Evolutionary conservation across 2,797 vertebrate genomes (phyloP).

Genomic region (Setipinna tenuifilis): DNA sequence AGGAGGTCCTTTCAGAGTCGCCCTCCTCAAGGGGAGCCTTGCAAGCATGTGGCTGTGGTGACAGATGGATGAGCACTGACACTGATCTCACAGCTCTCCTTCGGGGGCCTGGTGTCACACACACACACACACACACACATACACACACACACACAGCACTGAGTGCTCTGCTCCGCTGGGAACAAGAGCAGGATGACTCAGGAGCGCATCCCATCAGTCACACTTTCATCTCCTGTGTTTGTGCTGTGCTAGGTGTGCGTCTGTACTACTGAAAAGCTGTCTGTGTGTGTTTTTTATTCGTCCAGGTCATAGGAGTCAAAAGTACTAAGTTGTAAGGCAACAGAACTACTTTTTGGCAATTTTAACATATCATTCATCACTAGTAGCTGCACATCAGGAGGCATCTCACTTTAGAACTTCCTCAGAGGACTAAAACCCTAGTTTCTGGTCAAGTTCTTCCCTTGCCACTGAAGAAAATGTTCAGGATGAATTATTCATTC

Average conservation of each 20-base stretch:
- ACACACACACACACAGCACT: neutral
- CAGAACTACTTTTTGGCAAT: too few species aligned
- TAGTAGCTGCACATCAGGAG: neutral
- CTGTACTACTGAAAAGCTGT: too few species aligned
- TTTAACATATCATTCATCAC: too few species aligned
- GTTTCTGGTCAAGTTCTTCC: neutral
- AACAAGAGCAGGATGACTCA: neutral
- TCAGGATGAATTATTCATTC: conserved; percentile 11
- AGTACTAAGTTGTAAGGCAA: too few species aligned
- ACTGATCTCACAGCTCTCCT: neutral
- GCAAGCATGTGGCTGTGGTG: neutral
- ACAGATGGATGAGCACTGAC: conserved; percentile 14
- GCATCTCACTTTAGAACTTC: neutral
- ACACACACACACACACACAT: too few species aligned
- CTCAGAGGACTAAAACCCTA: too few species aligned
- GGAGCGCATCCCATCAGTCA: neutral
- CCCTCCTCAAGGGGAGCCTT: too few species aligned
- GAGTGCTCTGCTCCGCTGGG: neutral
- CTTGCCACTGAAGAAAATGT: neutral
- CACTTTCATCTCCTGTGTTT: neutral
- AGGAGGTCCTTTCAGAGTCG: too few species aligned
- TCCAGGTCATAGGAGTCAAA: too few species aligned
- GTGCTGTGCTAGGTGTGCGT: too few species aligned
- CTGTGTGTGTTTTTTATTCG: too few species aligned
- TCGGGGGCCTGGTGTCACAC: neutral